Evolutionary conservation across 2,888 invertebrate species (phyloP), one percentile per base, ranked within the genome.

Genomic region (Spodoptera picta): DNA sequence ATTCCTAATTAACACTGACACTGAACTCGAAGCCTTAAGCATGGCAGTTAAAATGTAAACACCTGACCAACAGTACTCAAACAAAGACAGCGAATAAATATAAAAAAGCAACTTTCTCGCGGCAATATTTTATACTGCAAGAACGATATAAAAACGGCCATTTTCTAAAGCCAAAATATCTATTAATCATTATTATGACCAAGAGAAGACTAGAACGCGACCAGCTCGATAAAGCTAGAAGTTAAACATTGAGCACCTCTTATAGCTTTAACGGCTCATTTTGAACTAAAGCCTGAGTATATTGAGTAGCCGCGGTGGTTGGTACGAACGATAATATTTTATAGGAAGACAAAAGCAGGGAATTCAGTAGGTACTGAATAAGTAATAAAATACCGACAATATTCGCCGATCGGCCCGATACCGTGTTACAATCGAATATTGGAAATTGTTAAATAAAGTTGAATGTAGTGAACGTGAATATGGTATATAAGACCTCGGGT

Each of bases 251-350:
- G 69, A 75, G 79, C 82, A 80, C 83, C 83, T 83, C 52, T 69
- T 69, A 82, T 79, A 82, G 84, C 83, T 85, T 87, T 86, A 84
- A 82, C 80, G 81, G 85, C 81, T 83, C 81, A 83, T 87, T 87
- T 83, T 77, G 80, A 84, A 83, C 81, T 81, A 82, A 70, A 77
- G 81, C 77, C 79, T 58, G 60, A 65, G 60, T 51, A 75, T 65
- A 75, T 57, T 43, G 36, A 36, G 36, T 36, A 36, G 9, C 36
- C 36, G 50, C 42, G 44, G 23, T 47, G 45, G 45, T 24, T 46
- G 49, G 45, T 74, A 69, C 47, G 75, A 75, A 70, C 62, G 69
- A 62, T 70, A 73, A 79, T 86, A 85, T 84, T 83, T 85, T 76
- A 79, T 68, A 70, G 31, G 66, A 77, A 83, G 72, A 83, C 83